A percentile compares a stretch with the other conserved stretches of the same genome.
Evolutionary conservation across 1,140 invertebrate species (phyloP).

Genomic region (Pectinophora gossypiella): DNA sequence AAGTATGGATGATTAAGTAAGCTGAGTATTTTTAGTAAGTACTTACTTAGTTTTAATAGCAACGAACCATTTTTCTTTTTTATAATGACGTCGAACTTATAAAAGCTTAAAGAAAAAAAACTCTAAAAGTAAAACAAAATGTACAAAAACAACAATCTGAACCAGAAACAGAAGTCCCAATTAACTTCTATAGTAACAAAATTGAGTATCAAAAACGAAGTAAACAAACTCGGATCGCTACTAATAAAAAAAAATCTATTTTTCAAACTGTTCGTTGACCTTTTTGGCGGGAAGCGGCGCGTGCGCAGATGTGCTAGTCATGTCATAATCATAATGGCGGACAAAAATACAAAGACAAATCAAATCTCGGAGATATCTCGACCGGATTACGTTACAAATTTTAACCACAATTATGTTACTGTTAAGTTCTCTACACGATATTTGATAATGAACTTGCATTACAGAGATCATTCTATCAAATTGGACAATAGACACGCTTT

Average conservation of each 20-base stretch:
- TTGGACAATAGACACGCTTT: background rate
- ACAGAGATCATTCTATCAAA: background rate
- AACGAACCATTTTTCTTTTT: too few relatives aligned
- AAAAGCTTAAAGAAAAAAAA: too few relatives aligned
- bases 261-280: slow-evolving; percentile 37
- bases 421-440: slow-evolving; percentile 23
- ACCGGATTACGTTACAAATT: slow-evolving; percentile 64
- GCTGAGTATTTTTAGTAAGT: too few relatives aligned
- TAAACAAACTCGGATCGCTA: slow-evolving; percentile 16
- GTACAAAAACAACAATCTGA: too few relatives aligned
- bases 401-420: slow-evolving; percentile 61
- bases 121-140: too few relatives aligned
- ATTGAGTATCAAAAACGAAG: too few relatives aligned
- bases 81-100: too few relatives aligned
- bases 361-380: slow-evolving; percentile 59
- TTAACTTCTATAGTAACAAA: too few relatives aligned
- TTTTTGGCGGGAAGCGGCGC: slow-evolving; percentile 43
- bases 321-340: slow-evolving; percentile 55
- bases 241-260: slow-evolving; percentile 19
- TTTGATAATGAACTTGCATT: slow-evolving; percentile 59
- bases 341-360: slow-evolving; percentile 51
- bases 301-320: slow-evolving; percentile 61
- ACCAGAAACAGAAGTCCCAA: too few relatives aligned
- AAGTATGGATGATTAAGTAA: too few relatives aligned
- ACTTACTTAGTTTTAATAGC: too few relatives aligned